Base-by-base conservation (phyloP, 2,888 invertebrate genomes). In the Lamproptera curius region DNA sequence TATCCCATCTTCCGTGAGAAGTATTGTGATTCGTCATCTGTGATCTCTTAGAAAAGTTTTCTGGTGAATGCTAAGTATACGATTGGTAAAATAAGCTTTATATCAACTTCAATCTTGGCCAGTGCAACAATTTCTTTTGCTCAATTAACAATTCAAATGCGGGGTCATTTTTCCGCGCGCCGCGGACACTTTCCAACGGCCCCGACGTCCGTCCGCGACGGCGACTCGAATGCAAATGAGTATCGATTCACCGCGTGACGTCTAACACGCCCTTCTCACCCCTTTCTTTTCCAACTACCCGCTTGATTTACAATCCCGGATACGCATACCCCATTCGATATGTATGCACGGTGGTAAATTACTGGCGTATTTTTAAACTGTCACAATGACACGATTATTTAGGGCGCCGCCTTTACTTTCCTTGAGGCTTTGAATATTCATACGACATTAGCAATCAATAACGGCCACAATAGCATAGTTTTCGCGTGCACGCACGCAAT, bases 401-500 rank as follows among this genome's bases (percentile, higher is more conserved):
- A 83, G 83, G 83, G 81, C 85, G 76, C 78, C 77, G 66, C 80
- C 76, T 78, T 70, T 76, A 78, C 79, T 81, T 84, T 79, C 73
- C 78, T 73, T n/a, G 83, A 85, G 75, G 65, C 66, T 76, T 71
- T 87, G 87, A 87, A 87, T 86, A 87, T 87, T 87, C 85, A 87
- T 87, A 85, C 75, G 76, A 73, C 76, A 79, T 78, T 79, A 78
- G 83, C 80, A 85, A 86, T 87, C 86, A 85, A 87, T 87, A 87
- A 81, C 76, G 70, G 71, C 72, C 70, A 80, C 81, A 80, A 77
- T 81, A 80, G 81, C 81, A 80, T 84, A 80, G 80, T 82, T 85
- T 86, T 85, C 78, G 84, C 86, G 85, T 86, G 86, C 76, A 72
- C 74, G 79, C 86, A 86, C 86, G 86, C 86, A 76, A 87, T 81